Evolutionary conservation across 1,140 invertebrate genomes (phyloP).

Genomic region (Hyles euphorbiae): DNA sequence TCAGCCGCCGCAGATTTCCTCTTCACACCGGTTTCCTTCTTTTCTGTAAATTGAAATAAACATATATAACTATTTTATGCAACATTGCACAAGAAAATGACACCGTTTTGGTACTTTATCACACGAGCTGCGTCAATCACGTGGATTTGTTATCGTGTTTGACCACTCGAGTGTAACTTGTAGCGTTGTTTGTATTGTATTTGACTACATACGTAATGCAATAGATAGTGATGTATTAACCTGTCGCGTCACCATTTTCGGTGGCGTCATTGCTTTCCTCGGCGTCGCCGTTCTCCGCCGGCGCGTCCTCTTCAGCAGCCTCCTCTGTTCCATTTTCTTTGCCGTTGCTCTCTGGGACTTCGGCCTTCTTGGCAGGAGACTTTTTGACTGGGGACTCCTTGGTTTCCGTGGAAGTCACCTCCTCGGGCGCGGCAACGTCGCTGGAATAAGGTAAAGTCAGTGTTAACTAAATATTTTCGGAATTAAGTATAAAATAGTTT

Average conservation of each 20-base stretch:
- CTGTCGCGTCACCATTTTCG: slow-evolving; percentile 78
- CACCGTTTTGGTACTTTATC: too few relatives aligned
- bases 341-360: slow-evolving; percentile 75
- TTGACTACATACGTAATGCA: neutral
- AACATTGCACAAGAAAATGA: too few relatives aligned
- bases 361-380: slow-evolving; percentile 64
- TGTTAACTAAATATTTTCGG: too few relatives aligned
- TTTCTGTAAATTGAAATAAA: slow-evolving; percentile 43
- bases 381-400: slow-evolving; percentile 72
- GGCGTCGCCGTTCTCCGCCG: slow-evolving; percentile 74
- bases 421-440: slow-evolving; percentile 53
- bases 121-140: too few relatives aligned
- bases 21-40: slow-evolving; percentile 76
- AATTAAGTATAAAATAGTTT: too few relatives aligned
- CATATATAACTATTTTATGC: too few relatives aligned
- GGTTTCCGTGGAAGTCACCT: slow-evolving; percentile 54
- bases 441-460: slow-evolving; percentile 33
- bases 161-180: too few relatives aligned
- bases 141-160: too few relatives aligned
- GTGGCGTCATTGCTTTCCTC: slow-evolving; percentile 77
- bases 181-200: too few relatives aligned
- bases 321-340: slow-evolving; percentile 74
- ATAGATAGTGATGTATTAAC: slow-evolving; percentile 32
- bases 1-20: slow-evolving; percentile 82
- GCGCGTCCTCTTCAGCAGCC: slow-evolving; percentile 46